Evolutionary conservation across 2,888 invertebrate species (phyloP), one percentile per base, ranked within the genome.

Genomic region (Prionchulus punctatus): DNA sequence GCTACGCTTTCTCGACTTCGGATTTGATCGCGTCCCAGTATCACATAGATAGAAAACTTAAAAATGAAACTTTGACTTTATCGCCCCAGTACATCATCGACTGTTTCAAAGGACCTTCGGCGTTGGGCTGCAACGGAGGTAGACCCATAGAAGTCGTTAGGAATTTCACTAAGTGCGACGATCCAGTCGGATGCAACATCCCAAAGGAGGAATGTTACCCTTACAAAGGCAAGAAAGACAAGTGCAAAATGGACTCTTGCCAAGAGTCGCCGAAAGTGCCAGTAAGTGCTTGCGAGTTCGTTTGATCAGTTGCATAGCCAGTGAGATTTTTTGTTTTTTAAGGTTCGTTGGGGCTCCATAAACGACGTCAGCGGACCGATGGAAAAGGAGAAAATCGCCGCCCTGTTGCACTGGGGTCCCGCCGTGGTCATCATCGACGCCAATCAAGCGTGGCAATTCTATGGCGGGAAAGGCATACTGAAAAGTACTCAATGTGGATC

Each of bases 401-500:
- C 50, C 50, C 7, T 49, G 50, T 30, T 49, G 28, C 50, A 49
- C 15, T 28, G 50, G 50, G 50, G 50, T 49, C 50, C 50, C 4
- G 12, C 28, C 12, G 28, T 49, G 12, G 50, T 12, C 50, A 26
- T 49, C 50, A 23, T 49, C 15, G 50, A 49, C 50, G 27, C 28
- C 50, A 28, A 21, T 12, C 28, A 49, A 28, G 30, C 15, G 15
- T 49, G 50, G 50, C 50, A 49, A 49, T 49, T 49, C 30, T 49
- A 28, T 30, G 28, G 30, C 30, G 50, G 50, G 4, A 3, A 7
- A 4, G 50, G 50, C 50, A 23, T 28, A 7, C 26, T 49, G 15
- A 7, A 28, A 7, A 12, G 28, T 12, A 4, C 26, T 4, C 50
- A 49, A 21, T 49, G 50, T 30, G 23, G 28, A 4, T 7, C 26